Base-by-base conservation (phyloP, 2,888 invertebrate species). In the Phorcus lineatus region DNA sequence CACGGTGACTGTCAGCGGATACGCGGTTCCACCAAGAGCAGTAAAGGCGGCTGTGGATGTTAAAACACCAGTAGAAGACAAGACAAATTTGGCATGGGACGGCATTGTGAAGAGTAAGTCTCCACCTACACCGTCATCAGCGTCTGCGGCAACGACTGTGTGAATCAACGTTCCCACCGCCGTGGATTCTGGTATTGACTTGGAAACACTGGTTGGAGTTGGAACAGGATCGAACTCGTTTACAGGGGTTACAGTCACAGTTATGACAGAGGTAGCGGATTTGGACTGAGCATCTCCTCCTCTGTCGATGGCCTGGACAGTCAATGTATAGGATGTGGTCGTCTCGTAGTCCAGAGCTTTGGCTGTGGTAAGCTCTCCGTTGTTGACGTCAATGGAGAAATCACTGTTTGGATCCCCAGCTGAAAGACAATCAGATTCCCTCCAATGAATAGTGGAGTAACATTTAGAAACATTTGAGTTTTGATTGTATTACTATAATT, bases 31-130 rank as follows among this genome's bases (percentile, higher is more conserved):
- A 47, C 47, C 47, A 47, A 47, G 47, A 47, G 47, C 47, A 1
- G 47, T 47, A 47, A 47, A 47, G 47, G 47, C 47, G 19, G 75
- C 74, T 22, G 31, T 76, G 3, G 81, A 83, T 76, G 78, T 19
- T n/a, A 66, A 16, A 83, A 57, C 47, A 6, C 82, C 82, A 53
- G 78, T 79, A 0, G 81, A 40, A 0, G 81, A 47, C 24, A 86
- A 74, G 13, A 70, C 24, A 67, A 86, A 98, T 87, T 76, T 81
- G n/a, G 80, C 17, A 22, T 82, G 80, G 6, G 79, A 1, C 19
- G 78, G 54, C 53, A 84, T 79, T n/a, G 78, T 74, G 55, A 81
- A 77, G 1, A 62, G 79, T 0, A 85, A 24, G 0, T 77, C 66
- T 9, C 83, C 85, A 78, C 82, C 82, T 11, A 24, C 62, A n/a